These are phyloP conservation scores for Ursus arctos DNA, from an alignment of 2,113 vertebrate genomes.

Conservation along the genomic window DNA sequence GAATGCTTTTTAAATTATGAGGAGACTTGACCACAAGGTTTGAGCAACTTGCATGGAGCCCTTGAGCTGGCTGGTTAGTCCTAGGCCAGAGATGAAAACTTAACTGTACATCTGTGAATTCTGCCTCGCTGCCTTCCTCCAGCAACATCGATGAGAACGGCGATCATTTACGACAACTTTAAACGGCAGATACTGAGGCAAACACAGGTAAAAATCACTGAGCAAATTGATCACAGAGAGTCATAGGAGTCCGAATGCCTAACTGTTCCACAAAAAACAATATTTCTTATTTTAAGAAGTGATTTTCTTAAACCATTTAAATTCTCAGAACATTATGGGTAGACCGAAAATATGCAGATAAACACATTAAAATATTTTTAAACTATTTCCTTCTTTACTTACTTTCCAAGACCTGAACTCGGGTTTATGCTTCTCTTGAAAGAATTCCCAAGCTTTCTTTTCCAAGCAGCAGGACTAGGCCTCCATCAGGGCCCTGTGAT, in stretches of 20 bases:
- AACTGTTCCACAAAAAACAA: slow-evolving; percentile 39
- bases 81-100: neutral
- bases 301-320: slow-evolving; percentile 78
- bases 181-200: slow-evolving; percentile 19
- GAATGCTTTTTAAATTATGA: neutral
- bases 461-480: slow-evolving; percentile 19
- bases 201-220: slow-evolving; percentile 55
- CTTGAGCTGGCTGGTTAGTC: neutral
- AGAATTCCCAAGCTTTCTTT: slow-evolving; percentile 32
- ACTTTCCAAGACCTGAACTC: slow-evolving; percentile 73
- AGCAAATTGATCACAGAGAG: slow-evolving; percentile 60
- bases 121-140: neutral
- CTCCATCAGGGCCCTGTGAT: neutral
- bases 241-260: neutral
- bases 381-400: slow-evolving; percentile 76
- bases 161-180: slow-evolving; percentile 61
- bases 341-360: slow-evolving; percentile 78
- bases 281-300: slow-evolving; percentile 71
- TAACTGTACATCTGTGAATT: neutral
- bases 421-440: slow-evolving; percentile 58
- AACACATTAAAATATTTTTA: slow-evolving; percentile 75
- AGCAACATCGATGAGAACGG: neutral
- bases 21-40: neutral
- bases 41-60: neutral
- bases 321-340: slow-evolving; percentile 77